Conservation (phyloP, 92 coral and sea anemone genomes). For the Metridium senile region DNA sequence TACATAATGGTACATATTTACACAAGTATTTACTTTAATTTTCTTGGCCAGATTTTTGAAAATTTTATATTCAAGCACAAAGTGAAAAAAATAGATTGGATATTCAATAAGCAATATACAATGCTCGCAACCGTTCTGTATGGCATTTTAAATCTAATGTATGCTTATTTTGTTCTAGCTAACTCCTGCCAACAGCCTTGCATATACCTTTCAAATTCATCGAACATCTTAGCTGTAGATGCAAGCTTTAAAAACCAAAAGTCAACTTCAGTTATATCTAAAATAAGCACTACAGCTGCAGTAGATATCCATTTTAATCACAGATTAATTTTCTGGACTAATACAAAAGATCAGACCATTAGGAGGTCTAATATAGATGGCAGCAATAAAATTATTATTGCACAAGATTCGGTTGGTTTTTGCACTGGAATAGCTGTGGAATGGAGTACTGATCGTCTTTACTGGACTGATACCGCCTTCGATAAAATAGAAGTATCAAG, state of each 20-base stretch:
- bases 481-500: slow-evolving; percentile 27
- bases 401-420: too few relatives aligned
- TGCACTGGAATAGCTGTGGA: slow-evolving; percentile 67
- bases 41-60: too few relatives aligned
- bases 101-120: too few relatives aligned
- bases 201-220: too few relatives aligned
- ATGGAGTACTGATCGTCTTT: slow-evolving; percentile 36
- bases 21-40: too few relatives aligned
- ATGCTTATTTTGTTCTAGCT: too few relatives aligned
- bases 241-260: neutral
- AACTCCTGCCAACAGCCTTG: slow-evolving; percentile 35
- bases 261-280: slow-evolving; percentile 17
- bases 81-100: too few relatives aligned
- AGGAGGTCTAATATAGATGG: slow-evolving; percentile 26
- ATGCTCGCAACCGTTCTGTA: too few relatives aligned
- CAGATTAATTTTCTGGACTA: slow-evolving; percentile 33
- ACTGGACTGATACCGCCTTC: slow-evolving; percentile 37
- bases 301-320: slow-evolving; percentile 34
- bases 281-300: slow-evolving; percentile 28
- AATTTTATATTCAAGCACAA: too few relatives aligned
- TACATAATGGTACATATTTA: too few relatives aligned
- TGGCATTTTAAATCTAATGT: too few relatives aligned
- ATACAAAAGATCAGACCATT: slow-evolving; percentile 10
- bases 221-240: slow-evolving; percentile 29
- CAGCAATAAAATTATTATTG: too few relatives aligned